Base-by-base conservation (phyloP, 2,113 vertebrate species). In the Rhinoderma darwinii region DNA sequence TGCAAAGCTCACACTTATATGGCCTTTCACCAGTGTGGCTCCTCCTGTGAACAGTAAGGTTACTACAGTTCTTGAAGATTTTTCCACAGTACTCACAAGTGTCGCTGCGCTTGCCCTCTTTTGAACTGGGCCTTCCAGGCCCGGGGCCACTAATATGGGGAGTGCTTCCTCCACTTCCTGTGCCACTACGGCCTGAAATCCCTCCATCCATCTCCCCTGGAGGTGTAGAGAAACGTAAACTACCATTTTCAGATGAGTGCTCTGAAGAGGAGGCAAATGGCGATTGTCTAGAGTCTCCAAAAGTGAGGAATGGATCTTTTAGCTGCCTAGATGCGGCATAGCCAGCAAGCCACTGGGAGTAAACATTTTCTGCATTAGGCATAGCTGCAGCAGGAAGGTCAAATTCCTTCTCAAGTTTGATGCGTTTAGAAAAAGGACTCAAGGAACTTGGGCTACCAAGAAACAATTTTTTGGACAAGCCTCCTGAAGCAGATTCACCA, bases 51-150 rank as follows among this genome's bases (percentile, higher is more conserved):
- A 99, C 98, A 92, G 98, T 99, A 95, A 99, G 97, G 95, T 99
- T 99, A 96, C 98, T 99, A 97, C 98, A 99, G 97, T 99, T 99
- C 96, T 99, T 99, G 95, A 99, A 99, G 93, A 99, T 94, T 94
- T 99, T 99, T 93, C 98, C 98, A 92, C 98, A 99, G 95, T 92
- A 99, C 95, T 99, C 98, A 93, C 98, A 99, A 93, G 98, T 99
- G 94, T 99, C 98, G 93, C 97, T 99, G 94, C 98, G 96, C 90
- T 96, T 97, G 92, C 98, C 95, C 87, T 99, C 98, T 97, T 99
- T 99, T 93, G 97, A 99, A 95, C 95, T 96, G 89, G 98, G 98
- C 94, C 98, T 95, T 85, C 97, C 96, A 88, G 94, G 97, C 94
- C 95, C 95, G 90, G 95, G 95, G 92, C 96, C 97, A 92, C 97